Evolutionary conservation across 1,140 invertebrate species (phyloP).

Genomic region (Ips typographus): DNA sequence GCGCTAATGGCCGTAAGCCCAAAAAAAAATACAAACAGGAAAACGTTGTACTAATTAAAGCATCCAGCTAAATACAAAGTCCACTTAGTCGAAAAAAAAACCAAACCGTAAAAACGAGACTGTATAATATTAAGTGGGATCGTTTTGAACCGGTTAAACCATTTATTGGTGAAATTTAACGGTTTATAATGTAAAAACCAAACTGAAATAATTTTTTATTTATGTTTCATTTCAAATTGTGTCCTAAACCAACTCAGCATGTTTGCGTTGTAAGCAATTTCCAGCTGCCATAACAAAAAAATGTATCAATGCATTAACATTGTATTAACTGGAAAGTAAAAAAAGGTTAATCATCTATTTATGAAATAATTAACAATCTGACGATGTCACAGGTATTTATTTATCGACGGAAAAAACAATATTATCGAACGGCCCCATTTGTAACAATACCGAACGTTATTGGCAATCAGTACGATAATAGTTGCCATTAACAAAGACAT

Average conservation of each 20-base stretch:
- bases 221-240: not conserved
- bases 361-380: not conserved
- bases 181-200: not conserved
- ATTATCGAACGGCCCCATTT: constrained; percentile 12
- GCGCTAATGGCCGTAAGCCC: too few species aligned
- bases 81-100: too few species aligned
- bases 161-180: too few species aligned
- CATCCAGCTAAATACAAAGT: too few species aligned
- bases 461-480: constrained; percentile 16
- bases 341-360: not conserved
- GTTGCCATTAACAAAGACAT: constrained; percentile 23
- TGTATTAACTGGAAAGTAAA: not conserved
- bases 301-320: not conserved
- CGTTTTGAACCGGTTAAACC: too few species aligned
- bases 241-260: not conserved
- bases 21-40: too few species aligned
- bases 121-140: too few species aligned
- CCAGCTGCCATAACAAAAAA: not conserved
- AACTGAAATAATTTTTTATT: constrained; percentile 1
- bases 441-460: constrained; percentile 4
- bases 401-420: not conserved
- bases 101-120: too few species aligned
- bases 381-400: not conserved
- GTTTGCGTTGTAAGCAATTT: not conserved
- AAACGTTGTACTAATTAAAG: too few species aligned